phyloP scores from a whole-genome alignment of 2,888 invertebrate species.

The Hydrotaea cyrtoneurina region DNA sequence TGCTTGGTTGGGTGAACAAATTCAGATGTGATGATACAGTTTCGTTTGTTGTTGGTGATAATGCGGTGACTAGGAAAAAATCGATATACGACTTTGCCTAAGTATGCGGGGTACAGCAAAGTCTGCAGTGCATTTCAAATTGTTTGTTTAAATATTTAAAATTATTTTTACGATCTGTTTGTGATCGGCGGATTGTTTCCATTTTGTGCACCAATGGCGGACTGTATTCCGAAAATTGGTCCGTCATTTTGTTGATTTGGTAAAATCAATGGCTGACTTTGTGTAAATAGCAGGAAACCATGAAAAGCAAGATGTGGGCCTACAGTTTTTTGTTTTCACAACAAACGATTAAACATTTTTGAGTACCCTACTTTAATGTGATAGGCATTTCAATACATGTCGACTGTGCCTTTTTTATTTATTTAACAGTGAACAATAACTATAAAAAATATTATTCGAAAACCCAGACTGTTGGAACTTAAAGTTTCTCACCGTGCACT shows the following conservation, averaged over 20 bases:
- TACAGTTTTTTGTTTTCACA: background rate
- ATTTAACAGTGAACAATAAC: too few species aligned
- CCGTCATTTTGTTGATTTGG: constrained; percentile 38
- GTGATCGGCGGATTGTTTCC: background rate
- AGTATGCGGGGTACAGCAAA: constrained; percentile 72
- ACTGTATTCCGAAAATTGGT: background rate
- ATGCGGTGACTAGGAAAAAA: constrained; percentile 72
- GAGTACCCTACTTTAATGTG: background rate
- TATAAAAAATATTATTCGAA: too few species aligned
- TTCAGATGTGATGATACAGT: background rate
- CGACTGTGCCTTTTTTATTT: too few species aligned
- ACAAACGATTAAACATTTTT: background rate
- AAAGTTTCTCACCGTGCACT: too few species aligned
- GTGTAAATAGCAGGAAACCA: constrained; percentile 32
- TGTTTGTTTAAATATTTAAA: background rate
- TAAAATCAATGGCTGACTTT: constrained; percentile 53
- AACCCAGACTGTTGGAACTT: too few species aligned
- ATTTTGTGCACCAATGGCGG: background rate
- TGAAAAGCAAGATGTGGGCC: background rate
- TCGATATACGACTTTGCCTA: constrained; percentile 77
- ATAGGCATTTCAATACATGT: too few species aligned
- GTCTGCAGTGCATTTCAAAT: background rate
- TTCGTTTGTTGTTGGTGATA: constrained; percentile 2
- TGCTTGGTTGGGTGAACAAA: background rate
- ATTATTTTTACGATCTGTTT: background rate